Base-by-base conservation (phyloP, 2,888 invertebrate genomes). In the Netelia melanura region DNA sequence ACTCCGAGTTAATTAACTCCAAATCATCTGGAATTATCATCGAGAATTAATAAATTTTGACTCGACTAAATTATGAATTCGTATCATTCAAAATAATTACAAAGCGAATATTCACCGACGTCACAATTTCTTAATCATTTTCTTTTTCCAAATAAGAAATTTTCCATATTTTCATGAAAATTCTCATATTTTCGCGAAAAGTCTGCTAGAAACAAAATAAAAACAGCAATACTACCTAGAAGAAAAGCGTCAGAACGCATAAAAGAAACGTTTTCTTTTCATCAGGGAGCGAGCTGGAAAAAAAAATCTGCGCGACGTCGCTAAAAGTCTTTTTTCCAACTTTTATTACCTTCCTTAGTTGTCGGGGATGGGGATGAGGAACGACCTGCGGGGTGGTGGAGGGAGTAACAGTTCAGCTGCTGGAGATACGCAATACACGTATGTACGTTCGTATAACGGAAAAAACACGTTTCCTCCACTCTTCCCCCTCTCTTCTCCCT, bases 331-430 rank as follows among this genome's bases (percentile, higher is more conserved):
- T 78, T 62, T 78, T 48, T 44, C 62, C 17, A 30, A 68, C 30
- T 70, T 70, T 78, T 70, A 70, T 62, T 61, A 58, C 61, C 52
- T 44, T 68, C 62, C 70, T 70, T 68, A 68, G 58, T 68, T 65
- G 58, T 43, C 48, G 5, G 30, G 30, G 30, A 30, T 3, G 30
- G 5, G 30, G 30, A 30, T 30, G 30, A 30, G 30, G 30, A 5
- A 30, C 30, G 30, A 5, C 30, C 30, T 30, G 5, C 5, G 30
- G 30, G 30, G 30, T 0, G 30, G 30, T 30, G 52, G 38, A 3
- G 5, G 30, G 30, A 21, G 61, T 68, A 67, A 67, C 25, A 76
- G 30, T 44, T 52, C 10, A 70, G n/a, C 62, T 14, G 3, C 68
- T 30, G 23, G 54, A 54, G 48, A 25, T 52, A 68, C n/a, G 44